These are phyloP conservation scores for Meloidogyne exigua DNA, from an alignment of 1,140 invertebrate species.

Conservation along the genomic window DNA sequence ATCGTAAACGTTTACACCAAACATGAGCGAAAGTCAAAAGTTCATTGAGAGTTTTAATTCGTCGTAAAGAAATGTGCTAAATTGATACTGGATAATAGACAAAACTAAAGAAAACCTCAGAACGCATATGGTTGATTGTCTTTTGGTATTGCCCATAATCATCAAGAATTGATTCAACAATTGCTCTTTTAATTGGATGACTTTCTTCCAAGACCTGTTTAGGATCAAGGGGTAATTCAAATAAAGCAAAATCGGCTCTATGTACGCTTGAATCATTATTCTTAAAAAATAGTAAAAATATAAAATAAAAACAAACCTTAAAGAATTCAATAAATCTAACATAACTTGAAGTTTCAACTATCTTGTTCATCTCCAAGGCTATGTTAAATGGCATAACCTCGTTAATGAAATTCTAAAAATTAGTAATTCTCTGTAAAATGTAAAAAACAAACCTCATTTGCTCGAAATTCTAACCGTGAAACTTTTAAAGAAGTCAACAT, in stretches of 20 bases:
- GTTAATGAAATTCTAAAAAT: slow-evolving; percentile 5
- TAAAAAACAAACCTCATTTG: slow-evolving; percentile 3
- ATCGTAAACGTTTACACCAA: not conserved
- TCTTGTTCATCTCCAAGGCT: not conserved
- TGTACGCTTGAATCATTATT: not conserved
- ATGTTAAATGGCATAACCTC: not conserved
- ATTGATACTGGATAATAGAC: not conserved
- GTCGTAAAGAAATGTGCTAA: not conserved
- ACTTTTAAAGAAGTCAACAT: not conserved
- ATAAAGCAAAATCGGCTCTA: not conserved
- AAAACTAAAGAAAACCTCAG: not conserved
- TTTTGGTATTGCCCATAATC: slow-evolving; percentile 13
- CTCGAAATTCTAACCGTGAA: not conserved
- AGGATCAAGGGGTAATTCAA: not conserved
- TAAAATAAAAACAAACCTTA: not conserved
- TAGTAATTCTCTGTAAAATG: not conserved
- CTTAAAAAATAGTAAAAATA: not conserved
- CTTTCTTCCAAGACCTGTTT: not conserved
- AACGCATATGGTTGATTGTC: not conserved
- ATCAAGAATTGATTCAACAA: slow-evolving; percentile 14
- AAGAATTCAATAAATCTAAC: slow-evolving; percentile 9
- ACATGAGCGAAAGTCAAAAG: not conserved
- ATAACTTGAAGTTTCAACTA: not conserved
- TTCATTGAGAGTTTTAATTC: not conserved
- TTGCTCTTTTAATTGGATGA: slow-evolving; percentile 11